These are phyloP conservation scores for Rhagologus leucostigma DNA, from an alignment of 2,113 vertebrate genomes.

Conservation along the genomic window DNA sequence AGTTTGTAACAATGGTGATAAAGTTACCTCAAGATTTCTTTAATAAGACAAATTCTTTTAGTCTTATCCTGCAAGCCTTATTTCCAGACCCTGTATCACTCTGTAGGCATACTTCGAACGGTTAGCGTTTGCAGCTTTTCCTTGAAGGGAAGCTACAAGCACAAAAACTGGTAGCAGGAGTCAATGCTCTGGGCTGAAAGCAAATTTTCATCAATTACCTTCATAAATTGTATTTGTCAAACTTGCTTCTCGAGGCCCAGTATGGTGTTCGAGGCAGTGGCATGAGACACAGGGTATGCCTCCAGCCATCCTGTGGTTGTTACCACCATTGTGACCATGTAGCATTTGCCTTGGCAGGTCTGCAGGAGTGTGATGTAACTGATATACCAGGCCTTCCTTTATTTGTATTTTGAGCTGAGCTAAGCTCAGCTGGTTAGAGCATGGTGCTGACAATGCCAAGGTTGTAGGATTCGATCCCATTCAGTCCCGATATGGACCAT, in stretches of 20 bases:
- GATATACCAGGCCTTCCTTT: neutral
- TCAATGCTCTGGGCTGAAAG: neutral
- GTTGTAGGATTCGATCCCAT: neutral
- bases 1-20: neutral
- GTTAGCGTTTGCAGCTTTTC: neutral
- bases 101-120: neutral
- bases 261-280: neutral
- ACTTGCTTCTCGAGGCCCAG: neutral
- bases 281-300: neutral
- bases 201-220: neutral
- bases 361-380: fast-evolving
- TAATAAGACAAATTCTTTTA: neutral
- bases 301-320: neutral
- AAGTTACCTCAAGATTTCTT: neutral
- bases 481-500: neutral
- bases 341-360: neutral
- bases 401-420: neutral
- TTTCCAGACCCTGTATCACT: neutral
- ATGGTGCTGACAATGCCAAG: neutral
- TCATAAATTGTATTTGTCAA: neutral
- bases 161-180: neutral
- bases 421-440: neutral
- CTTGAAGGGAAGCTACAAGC: neutral
- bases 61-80: neutral
- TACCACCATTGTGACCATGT: fast-evolving